Percentiles rank a stretch among this genome's conserved stretches.
Evolutionary conservation across 2,113 vertebrate genomes (phyloP).

Genomic region (Dipodomys spectabilis): DNA sequence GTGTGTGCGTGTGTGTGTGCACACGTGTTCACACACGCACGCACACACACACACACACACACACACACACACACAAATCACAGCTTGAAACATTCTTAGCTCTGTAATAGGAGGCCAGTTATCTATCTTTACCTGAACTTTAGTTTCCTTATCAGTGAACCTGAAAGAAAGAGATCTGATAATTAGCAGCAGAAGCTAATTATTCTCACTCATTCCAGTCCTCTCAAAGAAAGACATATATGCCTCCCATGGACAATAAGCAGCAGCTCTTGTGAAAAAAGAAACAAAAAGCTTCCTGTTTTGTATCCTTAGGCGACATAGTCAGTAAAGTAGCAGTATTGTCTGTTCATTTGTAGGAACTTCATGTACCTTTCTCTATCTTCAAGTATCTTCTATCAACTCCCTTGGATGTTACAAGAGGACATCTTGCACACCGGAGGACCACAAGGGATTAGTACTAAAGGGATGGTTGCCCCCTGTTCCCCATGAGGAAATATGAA

Average conservation of each 20-base stretch:
- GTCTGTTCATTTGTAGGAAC: no score
- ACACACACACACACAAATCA: not conserved
- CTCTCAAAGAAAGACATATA: no score
- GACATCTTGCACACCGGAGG: not conserved
- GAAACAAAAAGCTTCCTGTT: no score
- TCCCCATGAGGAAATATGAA: not conserved
- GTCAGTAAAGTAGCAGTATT: no score
- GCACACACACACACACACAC: not conserved
- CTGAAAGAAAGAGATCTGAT: not conserved
- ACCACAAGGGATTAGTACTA: not conserved
- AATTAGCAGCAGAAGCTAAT: not conserved
- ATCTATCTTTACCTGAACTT: not conserved
- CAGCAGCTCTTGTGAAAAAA: no score
- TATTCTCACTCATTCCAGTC: not conserved
- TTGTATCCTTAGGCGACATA: no score
- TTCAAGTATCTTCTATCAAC: not conserved
- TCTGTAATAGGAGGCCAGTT: not conserved
- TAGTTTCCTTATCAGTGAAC: constrained; percentile 24
- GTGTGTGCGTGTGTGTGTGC: no score
- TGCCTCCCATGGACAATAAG: no score
- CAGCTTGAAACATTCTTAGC: not conserved
- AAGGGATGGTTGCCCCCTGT: not conserved
- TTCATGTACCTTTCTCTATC: no score
- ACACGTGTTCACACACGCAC: no score
- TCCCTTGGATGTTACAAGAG: not conserved